phyloP scores from a whole-genome alignment of 35 echinoderm and acorn worm genomes.

The Ophioderma brevispina region DNA sequence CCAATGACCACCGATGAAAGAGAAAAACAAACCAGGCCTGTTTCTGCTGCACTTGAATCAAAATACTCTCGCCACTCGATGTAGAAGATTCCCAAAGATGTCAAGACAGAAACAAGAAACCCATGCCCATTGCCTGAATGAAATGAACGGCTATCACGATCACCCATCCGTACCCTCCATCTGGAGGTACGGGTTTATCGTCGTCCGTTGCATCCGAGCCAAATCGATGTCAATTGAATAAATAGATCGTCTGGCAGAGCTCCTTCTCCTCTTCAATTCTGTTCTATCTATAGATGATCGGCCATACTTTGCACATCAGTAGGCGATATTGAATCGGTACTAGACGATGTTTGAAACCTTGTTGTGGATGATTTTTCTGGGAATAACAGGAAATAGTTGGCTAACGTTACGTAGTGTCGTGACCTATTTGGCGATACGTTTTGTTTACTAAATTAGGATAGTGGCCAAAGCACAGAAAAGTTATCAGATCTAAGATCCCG shows the following conservation, averaged over 20 bases:
- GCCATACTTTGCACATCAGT: not conserved
- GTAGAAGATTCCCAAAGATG: conserved; percentile 18
- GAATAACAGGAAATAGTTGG: too few relatives aligned
- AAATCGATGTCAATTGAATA: conserved; percentile 2
- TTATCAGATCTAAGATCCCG: too few relatives aligned
- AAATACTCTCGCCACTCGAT: conserved; percentile 39
- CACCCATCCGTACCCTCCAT: conserved; percentile 16
- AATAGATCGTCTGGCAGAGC: not conserved
- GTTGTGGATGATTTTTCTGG: not conserved
- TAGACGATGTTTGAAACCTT: not conserved
- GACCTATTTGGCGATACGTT: not conserved
- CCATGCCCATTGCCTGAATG: not conserved
- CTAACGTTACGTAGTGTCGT: not conserved
- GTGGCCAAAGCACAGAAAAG: too few relatives aligned
- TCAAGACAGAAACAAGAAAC: too few relatives aligned
- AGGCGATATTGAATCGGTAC: not conserved
- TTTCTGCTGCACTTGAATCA: not conserved
- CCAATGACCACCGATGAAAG: not conserved
- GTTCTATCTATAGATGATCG: not conserved
- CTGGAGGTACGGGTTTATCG: not conserved
- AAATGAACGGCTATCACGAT: conserved; percentile 4
- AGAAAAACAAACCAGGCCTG: not conserved
- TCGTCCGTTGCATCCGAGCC: not conserved
- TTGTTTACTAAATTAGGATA: too few relatives aligned
- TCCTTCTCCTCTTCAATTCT: not conserved